Conservation (phyloP, 2,797 vertebrate genomes). For the Toxotes lorentzi region DNA sequence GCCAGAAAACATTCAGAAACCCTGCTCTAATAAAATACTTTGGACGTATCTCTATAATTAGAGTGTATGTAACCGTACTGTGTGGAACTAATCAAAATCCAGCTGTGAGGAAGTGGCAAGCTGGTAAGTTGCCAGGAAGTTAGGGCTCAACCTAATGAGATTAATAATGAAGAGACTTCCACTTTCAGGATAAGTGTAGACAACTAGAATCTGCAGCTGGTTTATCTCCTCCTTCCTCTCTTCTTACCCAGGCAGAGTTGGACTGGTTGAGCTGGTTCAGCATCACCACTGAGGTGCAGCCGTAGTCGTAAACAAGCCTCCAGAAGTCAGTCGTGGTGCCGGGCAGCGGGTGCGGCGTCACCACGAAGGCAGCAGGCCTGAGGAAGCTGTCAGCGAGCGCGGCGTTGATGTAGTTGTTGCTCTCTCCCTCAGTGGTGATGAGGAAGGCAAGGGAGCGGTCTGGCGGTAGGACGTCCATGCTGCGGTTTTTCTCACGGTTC, state of each 20-base stretch:
- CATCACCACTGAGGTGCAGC: slow-evolving; percentile 97
- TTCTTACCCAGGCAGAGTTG: slow-evolving; percentile 96
- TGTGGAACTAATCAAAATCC: slow-evolving; percentile 30
- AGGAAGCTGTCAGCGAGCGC: slow-evolving; percentile 96
- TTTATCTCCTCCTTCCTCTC: neutral
- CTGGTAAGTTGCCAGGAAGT: slow-evolving; percentile 2
- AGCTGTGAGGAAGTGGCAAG: slow-evolving; percentile 15
- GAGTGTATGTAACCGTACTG: neutral
- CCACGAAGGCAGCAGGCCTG: slow-evolving; percentile 91
- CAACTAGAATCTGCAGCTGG: neutral
- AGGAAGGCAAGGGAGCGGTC: slow-evolving; percentile 96
- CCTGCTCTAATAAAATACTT: neutral
- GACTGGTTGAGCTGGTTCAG: slow-evolving; percentile 98
- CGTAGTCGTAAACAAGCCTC: slow-evolving; percentile 95
- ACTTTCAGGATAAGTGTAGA: neutral
- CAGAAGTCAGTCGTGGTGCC: slow-evolving; percentile 95
- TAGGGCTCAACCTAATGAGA: slow-evolving; percentile 26
- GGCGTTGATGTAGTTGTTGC: slow-evolving; percentile 94
- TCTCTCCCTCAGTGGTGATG: slow-evolving; percentile 91
- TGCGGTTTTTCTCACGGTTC: slow-evolving; percentile 96
- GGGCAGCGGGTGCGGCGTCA: slow-evolving; percentile 94
- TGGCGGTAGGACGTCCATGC: slow-evolving; percentile 95
- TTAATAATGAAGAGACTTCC: slow-evolving; percentile 3
- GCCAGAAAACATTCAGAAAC: neutral
- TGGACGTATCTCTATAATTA: neutral